Percentiles rank a stretch among this genome's conserved stretches.
phyloP scores from a whole-genome alignment of 2,797 vertebrate genomes.

The Kryptolebias ocellatus region DNA sequence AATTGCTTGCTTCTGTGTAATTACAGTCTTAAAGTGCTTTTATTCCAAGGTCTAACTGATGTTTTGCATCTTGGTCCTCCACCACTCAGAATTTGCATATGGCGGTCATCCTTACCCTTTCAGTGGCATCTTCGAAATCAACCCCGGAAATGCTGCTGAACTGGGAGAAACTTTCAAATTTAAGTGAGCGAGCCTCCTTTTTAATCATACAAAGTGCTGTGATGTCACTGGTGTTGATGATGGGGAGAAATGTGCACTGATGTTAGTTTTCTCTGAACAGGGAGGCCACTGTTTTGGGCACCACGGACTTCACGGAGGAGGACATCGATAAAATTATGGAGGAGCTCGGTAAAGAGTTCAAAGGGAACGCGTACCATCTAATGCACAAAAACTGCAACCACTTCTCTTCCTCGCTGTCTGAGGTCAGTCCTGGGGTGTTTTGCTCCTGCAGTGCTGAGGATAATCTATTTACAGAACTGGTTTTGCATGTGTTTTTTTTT shows the following conservation, averaged over 20 bases:
- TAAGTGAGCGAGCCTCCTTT: constrained; percentile 83
- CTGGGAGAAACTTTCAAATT: constrained; percentile 95
- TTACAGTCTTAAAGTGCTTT: constrained; percentile 31
- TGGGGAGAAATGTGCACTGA: constrained; percentile 7
- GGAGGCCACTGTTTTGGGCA: constrained; percentile 92
- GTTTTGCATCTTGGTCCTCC: constrained; percentile 28
- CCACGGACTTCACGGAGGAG: constrained; percentile 93
- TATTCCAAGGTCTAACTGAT: not conserved
- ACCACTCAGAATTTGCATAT: constrained; percentile 90
- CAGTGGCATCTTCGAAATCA: constrained; percentile 94
- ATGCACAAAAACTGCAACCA: constrained; percentile 96
- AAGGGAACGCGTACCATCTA: constrained; percentile 89
- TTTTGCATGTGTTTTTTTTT: too few species aligned
- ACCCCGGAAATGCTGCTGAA: constrained; percentile 87
- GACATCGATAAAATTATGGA: constrained; percentile 94
- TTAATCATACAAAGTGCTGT: not conserved
- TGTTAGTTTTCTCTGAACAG: constrained; percentile 61
- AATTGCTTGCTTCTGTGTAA: constrained; percentile 41
- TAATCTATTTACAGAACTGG: not conserved
- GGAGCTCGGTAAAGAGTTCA: constrained; percentile 91
- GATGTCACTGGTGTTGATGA: not conserved
- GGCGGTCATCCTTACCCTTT: constrained; percentile 93
- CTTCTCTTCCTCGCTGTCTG: constrained; percentile 90
- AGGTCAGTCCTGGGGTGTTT: constrained; percentile 78
- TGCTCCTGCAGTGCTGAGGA: constrained; percentile 6